Conservation (phyloP, 2,888 invertebrate species). For the Athrips mouffetella region DNA sequence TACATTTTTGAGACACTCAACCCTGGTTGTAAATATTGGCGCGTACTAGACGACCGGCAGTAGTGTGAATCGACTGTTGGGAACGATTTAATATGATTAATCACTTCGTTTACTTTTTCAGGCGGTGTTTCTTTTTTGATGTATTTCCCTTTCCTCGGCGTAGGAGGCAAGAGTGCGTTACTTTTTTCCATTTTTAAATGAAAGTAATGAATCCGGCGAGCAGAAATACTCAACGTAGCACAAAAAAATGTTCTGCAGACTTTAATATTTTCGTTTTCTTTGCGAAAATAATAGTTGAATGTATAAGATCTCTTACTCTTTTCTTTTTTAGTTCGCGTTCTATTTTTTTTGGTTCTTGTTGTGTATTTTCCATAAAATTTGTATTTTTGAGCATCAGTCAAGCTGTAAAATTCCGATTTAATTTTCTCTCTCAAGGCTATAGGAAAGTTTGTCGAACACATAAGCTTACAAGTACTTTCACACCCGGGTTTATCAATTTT, state of each 20-base stretch:
- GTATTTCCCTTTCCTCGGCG: slow-evolving; percentile 19
- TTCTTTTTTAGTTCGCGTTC: slow-evolving; percentile 14
- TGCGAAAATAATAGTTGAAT: slow-evolving; percentile 15
- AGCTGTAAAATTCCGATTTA: slow-evolving; percentile 15
- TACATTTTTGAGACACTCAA: slow-evolving; percentile 19
- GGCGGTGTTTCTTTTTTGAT: slow-evolving; percentile 16
- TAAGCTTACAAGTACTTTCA: slow-evolving; percentile 19
- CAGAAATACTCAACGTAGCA: slow-evolving; percentile 17
- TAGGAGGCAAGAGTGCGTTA: slow-evolving; percentile 11
- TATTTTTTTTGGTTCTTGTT: slow-evolving; percentile 11
- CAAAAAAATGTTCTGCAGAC: slow-evolving; percentile 21
- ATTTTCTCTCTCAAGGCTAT: slow-evolving; percentile 7
- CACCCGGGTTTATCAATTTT: slow-evolving; percentile 16
- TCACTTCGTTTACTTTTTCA: slow-evolving; percentile 21
- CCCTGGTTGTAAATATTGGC: slow-evolving; percentile 19
- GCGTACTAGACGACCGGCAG: slow-evolving; percentile 14
- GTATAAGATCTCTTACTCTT: slow-evolving; percentile 8
- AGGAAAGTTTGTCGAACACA: slow-evolving; percentile 18
- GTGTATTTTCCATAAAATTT: slow-evolving; percentile 18
- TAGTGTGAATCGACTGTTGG: slow-evolving; percentile 22
- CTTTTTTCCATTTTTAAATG: slow-evolving; percentile 17
- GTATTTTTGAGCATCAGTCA: slow-evolving; percentile 22
- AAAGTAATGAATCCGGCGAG: slow-evolving; percentile 17
- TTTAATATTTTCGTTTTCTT: slow-evolving; percentile 10
- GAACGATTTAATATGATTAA: slow-evolving; percentile 21